Conservation (phyloP, 23 tunicate genomes). For the Botrylloides violaceus region DNA sequence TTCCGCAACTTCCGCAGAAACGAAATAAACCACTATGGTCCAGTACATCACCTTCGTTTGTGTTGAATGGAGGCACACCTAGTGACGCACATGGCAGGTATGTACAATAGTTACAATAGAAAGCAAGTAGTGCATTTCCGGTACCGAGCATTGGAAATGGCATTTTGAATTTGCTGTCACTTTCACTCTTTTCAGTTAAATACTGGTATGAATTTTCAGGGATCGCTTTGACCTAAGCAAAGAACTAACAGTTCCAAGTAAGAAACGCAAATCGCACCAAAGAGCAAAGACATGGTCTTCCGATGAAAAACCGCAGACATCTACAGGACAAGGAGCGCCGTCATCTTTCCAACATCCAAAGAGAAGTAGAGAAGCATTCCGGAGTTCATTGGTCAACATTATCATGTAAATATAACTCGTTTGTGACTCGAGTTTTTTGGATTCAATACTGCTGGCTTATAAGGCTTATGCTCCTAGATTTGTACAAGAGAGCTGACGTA, state of each 20-base stretch:
- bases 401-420: slow-evolving; percentile 57
- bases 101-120: too few relatives aligned
- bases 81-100: slow-evolving; percentile 79
- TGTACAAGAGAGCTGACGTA: too few relatives aligned
- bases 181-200: too few relatives aligned
- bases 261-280: slow-evolving; percentile 44
- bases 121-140: too few relatives aligned
- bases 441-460: too few relatives aligned
- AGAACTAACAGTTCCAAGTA: slow-evolving; percentile 63
- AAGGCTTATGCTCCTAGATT: too few relatives aligned
- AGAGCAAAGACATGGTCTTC: slow-evolving; percentile 62
- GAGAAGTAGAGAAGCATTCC: slow-evolving; percentile 83
- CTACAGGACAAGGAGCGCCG: slow-evolving; percentile 19
- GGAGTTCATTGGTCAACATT: slow-evolving; percentile 83
- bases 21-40: slow-evolving; percentile 91
- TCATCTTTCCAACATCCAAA: slow-evolving; percentile 81
- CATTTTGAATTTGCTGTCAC: too few relatives aligned
- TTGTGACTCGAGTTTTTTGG: too few relatives aligned
- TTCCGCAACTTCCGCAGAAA: slow-evolving; percentile 91
- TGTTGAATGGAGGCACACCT: slow-evolving; percentile 65
- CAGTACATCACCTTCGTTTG: slow-evolving; percentile 84
- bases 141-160: too few relatives aligned
- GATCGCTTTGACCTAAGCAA: slow-evolving; percentile 51
- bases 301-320: slow-evolving; percentile 31
- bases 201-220: too few relatives aligned